Conservation (phyloP, 2,113 vertebrate species). For the Phocoena phocoena region DNA sequence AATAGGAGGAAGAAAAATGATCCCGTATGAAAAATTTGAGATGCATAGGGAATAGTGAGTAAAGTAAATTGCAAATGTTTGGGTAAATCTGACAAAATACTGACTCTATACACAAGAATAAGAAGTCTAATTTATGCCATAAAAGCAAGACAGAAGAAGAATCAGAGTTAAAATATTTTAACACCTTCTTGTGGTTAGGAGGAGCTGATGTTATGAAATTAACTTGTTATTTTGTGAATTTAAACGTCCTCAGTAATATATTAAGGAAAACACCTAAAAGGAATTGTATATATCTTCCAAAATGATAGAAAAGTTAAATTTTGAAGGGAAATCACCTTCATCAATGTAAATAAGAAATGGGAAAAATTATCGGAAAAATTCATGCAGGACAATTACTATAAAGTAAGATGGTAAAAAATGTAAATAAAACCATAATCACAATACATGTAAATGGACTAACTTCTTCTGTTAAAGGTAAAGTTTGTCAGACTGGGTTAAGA, state of each 20-base stretch:
- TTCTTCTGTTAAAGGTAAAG: neutral
- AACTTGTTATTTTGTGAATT: neutral
- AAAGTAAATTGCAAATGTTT: neutral
- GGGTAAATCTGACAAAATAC: neutral
- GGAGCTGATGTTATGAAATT: neutral
- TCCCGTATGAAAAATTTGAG: neutral
- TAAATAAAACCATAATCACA: neutral
- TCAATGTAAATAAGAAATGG: neutral
- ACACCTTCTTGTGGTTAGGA: neutral
- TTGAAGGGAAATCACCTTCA: neutral
- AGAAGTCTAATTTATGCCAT: neutral
- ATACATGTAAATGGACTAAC: neutral
- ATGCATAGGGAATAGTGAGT: neutral
- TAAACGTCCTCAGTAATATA: neutral
- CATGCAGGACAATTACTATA: neutral
- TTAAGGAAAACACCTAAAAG: neutral
- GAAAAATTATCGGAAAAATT: neutral
- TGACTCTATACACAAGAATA: neutral
- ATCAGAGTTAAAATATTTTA: neutral
- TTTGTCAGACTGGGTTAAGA: neutral
- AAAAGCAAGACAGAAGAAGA: neutral
- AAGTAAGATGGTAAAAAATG: neutral
- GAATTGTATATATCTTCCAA: neutral
- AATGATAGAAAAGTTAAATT: neutral
- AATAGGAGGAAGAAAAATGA: neutral